Conservation (phyloP, 2,888 invertebrate species). For the Apodemia hepburni region DNA sequence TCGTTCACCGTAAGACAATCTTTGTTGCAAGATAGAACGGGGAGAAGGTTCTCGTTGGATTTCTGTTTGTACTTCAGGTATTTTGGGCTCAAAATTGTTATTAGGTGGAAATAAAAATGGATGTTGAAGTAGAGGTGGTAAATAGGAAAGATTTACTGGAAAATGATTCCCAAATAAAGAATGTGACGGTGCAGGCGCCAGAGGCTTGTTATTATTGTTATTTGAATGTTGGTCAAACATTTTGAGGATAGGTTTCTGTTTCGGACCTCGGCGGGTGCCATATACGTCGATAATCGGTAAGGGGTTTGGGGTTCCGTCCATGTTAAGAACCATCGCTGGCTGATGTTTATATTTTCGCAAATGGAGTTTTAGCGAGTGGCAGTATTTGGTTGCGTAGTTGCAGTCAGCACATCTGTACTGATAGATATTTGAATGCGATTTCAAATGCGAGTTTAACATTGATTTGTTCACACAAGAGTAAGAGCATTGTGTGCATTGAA, state of each 20-base stretch:
- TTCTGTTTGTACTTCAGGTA: constrained; percentile 51
- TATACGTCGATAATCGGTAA: constrained; percentile 94
- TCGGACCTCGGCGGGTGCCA: constrained; percentile 93
- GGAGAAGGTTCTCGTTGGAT: constrained; percentile 48
- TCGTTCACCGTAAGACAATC: constrained; percentile 54
- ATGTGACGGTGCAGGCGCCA: constrained; percentile 52
- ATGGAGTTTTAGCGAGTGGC: constrained; percentile 97
- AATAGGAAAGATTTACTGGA: constrained; percentile 66
- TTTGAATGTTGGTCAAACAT: constrained; percentile 57
- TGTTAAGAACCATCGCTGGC: constrained; percentile 93
- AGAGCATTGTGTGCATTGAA: constrained; percentile 93
- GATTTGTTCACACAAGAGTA: constrained; percentile 98
- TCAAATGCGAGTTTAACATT: constrained; percentile 98
- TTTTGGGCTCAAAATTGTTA: constrained; percentile 60
- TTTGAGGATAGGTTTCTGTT: constrained; percentile 74
- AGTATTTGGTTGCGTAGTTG: constrained; percentile 98
- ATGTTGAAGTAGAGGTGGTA: constrained; percentile 69
- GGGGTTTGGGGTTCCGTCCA: constrained; percentile 94
- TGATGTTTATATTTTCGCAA: constrained; percentile 94
- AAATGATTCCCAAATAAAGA: constrained; percentile 67
- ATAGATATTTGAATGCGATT: constrained; percentile 95
- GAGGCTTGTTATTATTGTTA: constrained; percentile 44
- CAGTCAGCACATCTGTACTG: constrained; percentile 97
- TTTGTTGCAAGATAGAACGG: constrained; percentile 61
- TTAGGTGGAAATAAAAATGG: constrained; percentile 74